Percentiles rank a stretch among this genome's conserved stretches.
Evolutionary conservation across 2,797 vertebrate species (phyloP).

Genomic region (Champsocephalus esox): DNA sequence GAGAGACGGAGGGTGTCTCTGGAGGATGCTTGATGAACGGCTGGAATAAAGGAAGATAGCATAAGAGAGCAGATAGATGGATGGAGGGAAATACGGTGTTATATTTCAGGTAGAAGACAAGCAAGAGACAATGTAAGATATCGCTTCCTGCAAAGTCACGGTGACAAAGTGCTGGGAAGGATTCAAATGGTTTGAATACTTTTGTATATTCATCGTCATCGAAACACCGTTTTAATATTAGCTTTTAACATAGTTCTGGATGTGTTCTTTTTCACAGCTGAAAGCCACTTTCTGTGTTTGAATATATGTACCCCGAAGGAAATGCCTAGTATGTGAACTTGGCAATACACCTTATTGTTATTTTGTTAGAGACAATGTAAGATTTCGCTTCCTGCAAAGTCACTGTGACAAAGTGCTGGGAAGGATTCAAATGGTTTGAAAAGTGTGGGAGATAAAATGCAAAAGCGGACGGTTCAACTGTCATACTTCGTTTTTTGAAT

Average conservation of each 20-base stretch:
- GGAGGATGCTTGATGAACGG: neutral
- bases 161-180: neutral
- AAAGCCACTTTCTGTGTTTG: too few species aligned
- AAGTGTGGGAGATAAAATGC: neutral
- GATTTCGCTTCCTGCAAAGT: conserved; percentile 3
- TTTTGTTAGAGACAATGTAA: neutral
- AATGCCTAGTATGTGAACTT: too few species aligned
- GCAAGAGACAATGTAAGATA: neutral
- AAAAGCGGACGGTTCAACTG: neutral
- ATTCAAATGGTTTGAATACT: neutral
- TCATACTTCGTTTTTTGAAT: too few species aligned
- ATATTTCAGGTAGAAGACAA: neutral
- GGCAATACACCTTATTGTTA: too few species aligned
- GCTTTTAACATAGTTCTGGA: too few species aligned
- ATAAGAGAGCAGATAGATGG: neutral
- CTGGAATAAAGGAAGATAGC: neutral
- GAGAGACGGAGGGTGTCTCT: conserved; percentile 16
- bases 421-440: neutral
- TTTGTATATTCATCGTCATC: too few species aligned
- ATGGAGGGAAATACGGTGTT: neutral
- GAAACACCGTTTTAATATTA: too few species aligned
- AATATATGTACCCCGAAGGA: too few species aligned
- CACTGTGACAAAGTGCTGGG: neutral
- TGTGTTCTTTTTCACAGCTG: too few species aligned
- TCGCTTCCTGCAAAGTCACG: neutral